Base-by-base conservation (phyloP, 2,113 vertebrate genomes). In the Xenopus laevis region DNA sequence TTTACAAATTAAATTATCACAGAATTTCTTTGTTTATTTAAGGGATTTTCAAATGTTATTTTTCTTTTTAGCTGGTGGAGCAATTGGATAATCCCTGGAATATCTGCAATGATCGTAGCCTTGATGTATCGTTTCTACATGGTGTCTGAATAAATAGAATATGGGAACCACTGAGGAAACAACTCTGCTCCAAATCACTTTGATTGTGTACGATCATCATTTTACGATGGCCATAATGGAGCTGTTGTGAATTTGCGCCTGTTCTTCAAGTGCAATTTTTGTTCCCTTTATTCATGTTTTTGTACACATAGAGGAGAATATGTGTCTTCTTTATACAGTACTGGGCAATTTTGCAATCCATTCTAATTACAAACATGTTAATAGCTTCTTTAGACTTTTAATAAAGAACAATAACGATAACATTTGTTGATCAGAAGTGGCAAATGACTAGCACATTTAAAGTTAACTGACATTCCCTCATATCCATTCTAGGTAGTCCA, bases 41-140 rank as follows among this genome's bases (percentile, higher is more conserved):
- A 7, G 8, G 5, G 8, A 40, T 40, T 40, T 7, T 40, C 5
- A 40, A 1, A 4, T 40, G 33, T 40, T 40, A 4, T 40, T 40
- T 50, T 30, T 84, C 84, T 55, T 81, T 72, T 40, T 67, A 97
- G 95, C 79, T 94, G 87, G 17, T 97, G 93, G 94, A 84, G 87
- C 63, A 95, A 81, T 82, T 92, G 91, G 93, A 72, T 96, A 81
- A 90, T 98, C 65, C 95, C 96, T 0, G 85, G 78, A 21, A 65
- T 96, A 80, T 91, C 81, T 0, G 95, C 94, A 0, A 63, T 87
- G 76, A 82, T 91, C 0, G 86, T 93, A 68, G 95, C 92, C 2
- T 53, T 98, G 72, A 83, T 96, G 85, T 99, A 98, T 79, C 95
- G 87, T 68, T 53, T 92, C 59, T 94, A 89, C 79, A 82, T 82